phyloP scores from a whole-genome alignment of 2,888 invertebrate species.

The Eupithecia pulchellata region DNA sequence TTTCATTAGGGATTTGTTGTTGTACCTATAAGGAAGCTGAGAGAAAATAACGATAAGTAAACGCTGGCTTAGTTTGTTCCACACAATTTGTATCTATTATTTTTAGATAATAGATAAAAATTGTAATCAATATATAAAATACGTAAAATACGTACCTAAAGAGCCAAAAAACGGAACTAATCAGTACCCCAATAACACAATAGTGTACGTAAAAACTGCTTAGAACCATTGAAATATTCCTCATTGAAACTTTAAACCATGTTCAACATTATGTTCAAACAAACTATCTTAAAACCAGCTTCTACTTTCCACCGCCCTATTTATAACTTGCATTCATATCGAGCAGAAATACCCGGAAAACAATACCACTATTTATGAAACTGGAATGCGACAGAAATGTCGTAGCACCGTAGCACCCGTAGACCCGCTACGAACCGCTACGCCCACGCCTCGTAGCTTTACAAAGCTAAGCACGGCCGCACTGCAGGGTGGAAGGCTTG shows the following conservation, averaged over 20 bases:
- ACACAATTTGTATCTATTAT: no score
- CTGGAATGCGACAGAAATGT: not conserved
- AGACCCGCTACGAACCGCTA: conserved; percentile 18
- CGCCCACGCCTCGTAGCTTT: conserved; percentile 11
- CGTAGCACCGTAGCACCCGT: conserved; percentile 23
- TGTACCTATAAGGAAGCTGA: not conserved
- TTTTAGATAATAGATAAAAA: no score
- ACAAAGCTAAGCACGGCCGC: not conserved
- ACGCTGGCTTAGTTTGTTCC: not conserved
- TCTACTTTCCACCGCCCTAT: not conserved
- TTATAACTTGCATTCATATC: not conserved
- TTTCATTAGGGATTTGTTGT: conserved; percentile 10
- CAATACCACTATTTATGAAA: not conserved
- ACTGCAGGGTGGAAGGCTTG: not conserved
- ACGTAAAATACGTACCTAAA: no score
- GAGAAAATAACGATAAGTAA: not conserved
- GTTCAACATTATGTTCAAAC: no score
- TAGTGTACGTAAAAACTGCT: not conserved
- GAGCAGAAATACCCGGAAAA: not conserved
- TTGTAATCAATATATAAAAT: no score
- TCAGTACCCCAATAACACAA: no score
- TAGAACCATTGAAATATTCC: not conserved
- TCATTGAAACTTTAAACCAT: not conserved
- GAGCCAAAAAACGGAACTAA: no score
- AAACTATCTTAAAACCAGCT: not conserved